Evolutionary conservation across 1,140 invertebrate species (phyloP).

Genomic region (Ips nitidus): DNA sequence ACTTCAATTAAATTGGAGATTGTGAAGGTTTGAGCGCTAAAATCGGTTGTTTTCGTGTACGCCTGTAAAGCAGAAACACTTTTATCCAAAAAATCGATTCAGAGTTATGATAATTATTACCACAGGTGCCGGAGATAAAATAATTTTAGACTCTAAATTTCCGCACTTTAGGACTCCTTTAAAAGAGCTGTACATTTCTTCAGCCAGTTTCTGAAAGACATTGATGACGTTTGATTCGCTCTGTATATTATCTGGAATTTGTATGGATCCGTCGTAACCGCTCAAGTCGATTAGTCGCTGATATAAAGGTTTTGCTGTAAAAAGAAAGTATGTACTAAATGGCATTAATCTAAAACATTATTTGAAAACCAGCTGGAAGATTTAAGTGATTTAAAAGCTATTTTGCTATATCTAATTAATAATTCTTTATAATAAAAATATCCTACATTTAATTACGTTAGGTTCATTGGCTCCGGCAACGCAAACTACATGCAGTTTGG

Average conservation of each 20-base stretch:
- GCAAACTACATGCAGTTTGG: constrained; percentile 75
- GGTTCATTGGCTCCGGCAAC: constrained; percentile 62
- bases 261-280: constrained; percentile 65
- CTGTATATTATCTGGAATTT: constrained; percentile 63
- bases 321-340: constrained; percentile 1
- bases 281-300: constrained; percentile 64
- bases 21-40: constrained; percentile 60
- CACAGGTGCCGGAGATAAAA: constrained; percentile 75
- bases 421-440: neutral
- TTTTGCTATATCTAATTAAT: neutral
- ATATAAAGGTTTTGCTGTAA: constrained; percentile 58
- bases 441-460: constrained; percentile 56
- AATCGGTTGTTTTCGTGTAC: constrained; percentile 65
- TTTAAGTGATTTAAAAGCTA: neutral
- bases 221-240: constrained; percentile 57
- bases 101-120: constrained; percentile 49
- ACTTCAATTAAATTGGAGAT: constrained; percentile 73
- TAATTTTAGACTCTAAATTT: constrained; percentile 70
- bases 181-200: constrained; percentile 77
- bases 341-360: constrained; percentile 4
- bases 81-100: constrained; percentile 18
- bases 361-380: neutral
- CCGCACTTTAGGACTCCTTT: constrained; percentile 77
- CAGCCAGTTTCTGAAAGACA: constrained; percentile 72
- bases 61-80: constrained; percentile 54